These are phyloP conservation scores for Halictus quadricinctus DNA, from an alignment of 2,888 invertebrate species.

Conservation along the genomic window DNA sequence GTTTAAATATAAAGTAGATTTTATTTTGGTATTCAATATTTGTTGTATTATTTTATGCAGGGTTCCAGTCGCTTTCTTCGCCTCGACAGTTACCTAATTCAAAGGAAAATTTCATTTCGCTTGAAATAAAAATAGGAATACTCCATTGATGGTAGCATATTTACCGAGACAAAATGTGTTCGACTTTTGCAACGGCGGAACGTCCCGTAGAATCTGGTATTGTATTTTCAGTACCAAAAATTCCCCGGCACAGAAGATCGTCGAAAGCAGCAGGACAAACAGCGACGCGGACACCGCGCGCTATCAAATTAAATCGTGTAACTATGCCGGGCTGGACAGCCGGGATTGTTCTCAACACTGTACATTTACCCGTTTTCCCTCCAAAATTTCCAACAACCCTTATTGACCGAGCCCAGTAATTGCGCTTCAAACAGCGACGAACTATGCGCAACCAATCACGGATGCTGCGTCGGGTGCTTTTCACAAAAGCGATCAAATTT, in stretches of 20 bases:
- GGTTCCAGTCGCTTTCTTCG: no score
- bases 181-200: not conserved
- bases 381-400: constrained; percentile 15
- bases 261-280: not conserved
- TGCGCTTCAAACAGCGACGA: constrained; percentile 12
- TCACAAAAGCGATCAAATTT: not conserved
- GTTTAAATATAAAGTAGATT: not conserved
- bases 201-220: not conserved
- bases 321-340: not conserved
- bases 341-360: constrained; percentile 1
- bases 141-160: not conserved
- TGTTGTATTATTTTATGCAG: no score
- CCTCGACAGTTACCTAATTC: no score
- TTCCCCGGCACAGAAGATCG: not conserved
- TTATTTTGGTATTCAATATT: no score
- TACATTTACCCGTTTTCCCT: not conserved
- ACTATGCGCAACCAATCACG: not conserved
- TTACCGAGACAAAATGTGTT: not conserved
- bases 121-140: not conserved
- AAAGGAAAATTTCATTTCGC: no score
- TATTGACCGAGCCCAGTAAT: constrained; percentile 13
- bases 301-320: not conserved
- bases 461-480: not conserved
- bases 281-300: not conserved
- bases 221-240: not conserved